phyloP scores from a whole-genome alignment of 1,140 invertebrate species.

The Laupala kohalensis region DNA sequence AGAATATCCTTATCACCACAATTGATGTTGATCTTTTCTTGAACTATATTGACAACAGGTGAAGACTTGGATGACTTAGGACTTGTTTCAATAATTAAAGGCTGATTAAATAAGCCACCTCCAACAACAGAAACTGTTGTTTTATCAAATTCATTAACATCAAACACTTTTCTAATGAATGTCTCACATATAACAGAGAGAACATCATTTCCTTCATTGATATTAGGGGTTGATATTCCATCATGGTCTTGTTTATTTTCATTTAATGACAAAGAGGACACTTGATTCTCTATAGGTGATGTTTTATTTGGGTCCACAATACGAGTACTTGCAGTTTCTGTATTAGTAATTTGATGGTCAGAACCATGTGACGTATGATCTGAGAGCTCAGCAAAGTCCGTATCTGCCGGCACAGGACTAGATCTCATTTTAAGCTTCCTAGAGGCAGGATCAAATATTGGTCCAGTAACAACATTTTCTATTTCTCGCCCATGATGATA shows the following conservation, averaged over 20 bases:
- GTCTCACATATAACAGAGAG: not conserved
- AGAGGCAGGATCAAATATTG: not conserved
- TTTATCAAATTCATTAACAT: slow-evolving; percentile 17
- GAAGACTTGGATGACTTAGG: no score
- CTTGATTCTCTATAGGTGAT: slow-evolving; percentile 11
- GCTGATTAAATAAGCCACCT: slow-evolving; percentile 17
- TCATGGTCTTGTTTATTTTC: not conserved
- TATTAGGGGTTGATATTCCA: no score
- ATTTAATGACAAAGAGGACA: slow-evolving; percentile 15
- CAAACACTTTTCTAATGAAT: not conserved
- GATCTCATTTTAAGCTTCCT: not conserved
- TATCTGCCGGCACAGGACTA: not conserved
- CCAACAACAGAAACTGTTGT: slow-evolving; percentile 18
- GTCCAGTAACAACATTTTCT: not conserved
- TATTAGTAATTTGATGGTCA: not conserved
- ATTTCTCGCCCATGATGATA: slow-evolving; percentile 23
- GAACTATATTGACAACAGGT: no score
- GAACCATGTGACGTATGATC: not conserved
- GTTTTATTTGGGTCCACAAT: not conserved
- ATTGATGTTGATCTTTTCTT: not conserved
- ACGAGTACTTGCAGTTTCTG: no score
- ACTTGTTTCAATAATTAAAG: not conserved
- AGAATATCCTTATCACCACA: not conserved
- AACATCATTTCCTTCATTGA: not conserved
- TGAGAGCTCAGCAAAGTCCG: not conserved